phyloP scores from a whole-genome alignment of 2,113 vertebrate genomes.

The Shinisaurus crocodilurus region DNA sequence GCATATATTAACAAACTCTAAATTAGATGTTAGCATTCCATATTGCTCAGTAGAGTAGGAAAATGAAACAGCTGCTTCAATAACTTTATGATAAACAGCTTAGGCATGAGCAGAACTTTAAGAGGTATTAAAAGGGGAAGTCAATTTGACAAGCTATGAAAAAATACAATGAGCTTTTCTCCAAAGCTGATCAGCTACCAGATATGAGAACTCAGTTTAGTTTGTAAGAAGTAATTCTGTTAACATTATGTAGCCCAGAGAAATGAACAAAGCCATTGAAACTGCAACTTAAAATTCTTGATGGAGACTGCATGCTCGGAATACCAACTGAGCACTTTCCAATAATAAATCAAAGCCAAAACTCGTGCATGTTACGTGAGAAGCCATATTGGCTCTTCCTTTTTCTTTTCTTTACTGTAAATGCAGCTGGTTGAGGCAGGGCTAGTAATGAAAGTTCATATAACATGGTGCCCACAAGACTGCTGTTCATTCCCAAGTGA shows the following conservation, averaged over 20 bases:
- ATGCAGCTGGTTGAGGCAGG: too few species aligned
- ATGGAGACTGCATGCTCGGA: neutral
- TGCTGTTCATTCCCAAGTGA: neutral
- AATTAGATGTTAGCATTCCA: neutral
- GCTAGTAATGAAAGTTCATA: neutral
- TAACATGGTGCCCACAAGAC: neutral
- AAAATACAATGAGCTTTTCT: neutral
- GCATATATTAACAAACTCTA: neutral
- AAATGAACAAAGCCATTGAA: neutral
- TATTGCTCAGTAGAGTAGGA: neutral
- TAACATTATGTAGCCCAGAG: neutral
- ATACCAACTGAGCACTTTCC: neutral
- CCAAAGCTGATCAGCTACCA: neutral
- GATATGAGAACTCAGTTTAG: neutral
- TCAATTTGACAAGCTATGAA: neutral
- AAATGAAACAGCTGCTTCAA: neutral
- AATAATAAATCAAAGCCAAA: neutral
- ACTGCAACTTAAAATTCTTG: neutral
- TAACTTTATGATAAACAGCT: conserved; percentile 12
- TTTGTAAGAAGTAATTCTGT: conserved; percentile 11
- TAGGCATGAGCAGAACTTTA: neutral
- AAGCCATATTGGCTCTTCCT: neutral
- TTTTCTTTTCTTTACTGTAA: neutral
- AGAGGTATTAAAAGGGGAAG: neutral
- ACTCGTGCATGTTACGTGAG: neutral